Conservation (phyloP, 2,113 vertebrate genomes). For the Trogon surrucura region DNA sequence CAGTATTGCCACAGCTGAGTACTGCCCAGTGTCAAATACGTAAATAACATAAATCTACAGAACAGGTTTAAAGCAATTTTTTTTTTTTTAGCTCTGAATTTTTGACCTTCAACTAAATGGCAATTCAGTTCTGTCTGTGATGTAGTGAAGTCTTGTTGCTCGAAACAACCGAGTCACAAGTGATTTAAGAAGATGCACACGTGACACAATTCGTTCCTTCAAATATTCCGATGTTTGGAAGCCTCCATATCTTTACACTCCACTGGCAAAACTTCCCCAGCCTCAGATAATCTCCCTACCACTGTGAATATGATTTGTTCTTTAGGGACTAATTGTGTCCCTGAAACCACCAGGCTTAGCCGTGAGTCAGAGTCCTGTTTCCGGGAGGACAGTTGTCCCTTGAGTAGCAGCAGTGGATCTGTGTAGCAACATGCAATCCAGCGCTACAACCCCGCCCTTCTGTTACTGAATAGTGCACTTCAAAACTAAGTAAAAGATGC, state of each 20-base stretch:
- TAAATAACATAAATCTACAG: background rate
- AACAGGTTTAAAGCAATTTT: background rate
- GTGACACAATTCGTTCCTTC: accelerated
- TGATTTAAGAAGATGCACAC: background rate
- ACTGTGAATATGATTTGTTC: background rate
- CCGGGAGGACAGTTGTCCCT: background rate
- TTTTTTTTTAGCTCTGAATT: background rate
- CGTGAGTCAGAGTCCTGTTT: background rate
- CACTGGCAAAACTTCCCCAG: background rate
- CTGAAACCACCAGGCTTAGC: background rate
- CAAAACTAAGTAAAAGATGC: background rate
- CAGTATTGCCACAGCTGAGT: background rate
- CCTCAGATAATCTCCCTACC: background rate
- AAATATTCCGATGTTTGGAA: background rate
- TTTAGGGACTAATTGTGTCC: background rate
- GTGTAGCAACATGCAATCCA: background rate
- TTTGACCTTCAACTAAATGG: background rate
- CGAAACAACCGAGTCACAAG: background rate
- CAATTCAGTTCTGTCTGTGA: background rate
- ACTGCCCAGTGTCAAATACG: background rate
- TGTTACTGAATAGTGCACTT: background rate
- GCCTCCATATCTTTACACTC: background rate
- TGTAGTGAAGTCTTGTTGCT: background rate
- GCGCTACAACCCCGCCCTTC: background rate
- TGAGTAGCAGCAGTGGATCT: background rate